A percentile compares a stretch with the other conserved stretches of the same genome.
Conservation (phyloP, 2,113 vertebrate genomes). For the Eclectus roratus region DNA sequence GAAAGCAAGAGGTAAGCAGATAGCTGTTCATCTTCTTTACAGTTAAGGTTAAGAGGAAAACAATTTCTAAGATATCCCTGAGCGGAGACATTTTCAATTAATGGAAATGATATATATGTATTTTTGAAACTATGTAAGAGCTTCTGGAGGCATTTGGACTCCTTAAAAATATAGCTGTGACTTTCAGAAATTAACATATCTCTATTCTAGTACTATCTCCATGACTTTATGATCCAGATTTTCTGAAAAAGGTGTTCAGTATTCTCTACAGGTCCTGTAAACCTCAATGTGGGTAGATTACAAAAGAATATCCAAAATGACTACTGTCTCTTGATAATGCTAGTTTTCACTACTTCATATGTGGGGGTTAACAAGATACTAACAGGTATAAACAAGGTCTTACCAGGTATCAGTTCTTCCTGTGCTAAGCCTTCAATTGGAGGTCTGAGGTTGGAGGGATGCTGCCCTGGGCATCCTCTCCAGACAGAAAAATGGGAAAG, state of each 20-base stretch:
- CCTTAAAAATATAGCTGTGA: background rate
- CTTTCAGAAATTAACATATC: background rate
- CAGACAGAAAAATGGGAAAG: background rate
- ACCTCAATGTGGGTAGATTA: background rate
- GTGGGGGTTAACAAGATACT: too few relatives aligned
- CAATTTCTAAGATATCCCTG: background rate
- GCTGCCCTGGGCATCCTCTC: background rate
- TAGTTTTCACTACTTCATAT: background rate
- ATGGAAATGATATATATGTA: background rate
- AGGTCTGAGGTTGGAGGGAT: background rate
- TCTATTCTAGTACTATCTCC: background rate
- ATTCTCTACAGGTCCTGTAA: background rate
- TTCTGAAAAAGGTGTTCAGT: background rate
- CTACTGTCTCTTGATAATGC: background rate
- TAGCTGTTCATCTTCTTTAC: background rate
- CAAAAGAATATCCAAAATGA: background rate
- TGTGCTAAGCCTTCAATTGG: background rate
- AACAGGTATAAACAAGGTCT: background rate
- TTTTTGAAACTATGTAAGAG: background rate
- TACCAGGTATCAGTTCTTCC: background rate
- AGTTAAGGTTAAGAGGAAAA: background rate
- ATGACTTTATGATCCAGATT: background rate
- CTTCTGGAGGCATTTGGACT: background rate
- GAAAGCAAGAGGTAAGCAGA: too few relatives aligned
- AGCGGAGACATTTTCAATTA: background rate